Evolutionary conservation across 2,797 vertebrate genomes (phyloP), one percentile per base, ranked within the genome.

Genomic region (Enteromius afrohamiltoni): DNA sequence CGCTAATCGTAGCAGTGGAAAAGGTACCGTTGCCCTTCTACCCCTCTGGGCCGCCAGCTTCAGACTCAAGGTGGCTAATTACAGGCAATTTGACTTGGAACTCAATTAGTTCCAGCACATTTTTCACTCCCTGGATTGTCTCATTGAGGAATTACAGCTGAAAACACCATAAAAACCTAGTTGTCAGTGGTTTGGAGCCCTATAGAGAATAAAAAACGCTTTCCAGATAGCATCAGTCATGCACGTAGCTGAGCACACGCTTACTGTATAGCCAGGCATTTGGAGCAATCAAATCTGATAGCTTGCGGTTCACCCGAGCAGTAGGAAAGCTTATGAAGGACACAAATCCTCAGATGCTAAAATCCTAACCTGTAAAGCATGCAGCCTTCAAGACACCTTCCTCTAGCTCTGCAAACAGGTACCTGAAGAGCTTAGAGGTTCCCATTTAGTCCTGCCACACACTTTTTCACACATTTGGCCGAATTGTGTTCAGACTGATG

Each of bases 81-180:
- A 67, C n/a, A 65, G 47, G 71, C 62, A 53, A 55, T 82, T 82
- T 76, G 9, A 76, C 71, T 76, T 55, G 71, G n/a, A 82, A 29
- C 71, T 21, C 71, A 76, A 65, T 82, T 82, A 82, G 80, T 82
- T 82, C 31, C 60, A 82, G 80, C 64, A 23, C 29, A 77, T 80
- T 67, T 76, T 85, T 80, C 78, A 67, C 55, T 77, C 79, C 51
- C 42, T 69, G 26, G 77, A 68, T 79, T 79, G 76, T 75, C 60
- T 55, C 40, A 65, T 73, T 79, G 76, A 60, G 19, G n/a, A 71
- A 70, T 70, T 84, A 65, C 14, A 79, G 42, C 42, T 49, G 55
- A 62, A 62, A 62, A 45, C 49, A 49, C 62, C 77, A n/a, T 67
- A 16, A n/a, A 79, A 51, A 19, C 49, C 16, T 55, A 42, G 49